Conservation (phyloP, 2,888 invertebrate species). For the Leptinotarsa haldemani region DNA sequence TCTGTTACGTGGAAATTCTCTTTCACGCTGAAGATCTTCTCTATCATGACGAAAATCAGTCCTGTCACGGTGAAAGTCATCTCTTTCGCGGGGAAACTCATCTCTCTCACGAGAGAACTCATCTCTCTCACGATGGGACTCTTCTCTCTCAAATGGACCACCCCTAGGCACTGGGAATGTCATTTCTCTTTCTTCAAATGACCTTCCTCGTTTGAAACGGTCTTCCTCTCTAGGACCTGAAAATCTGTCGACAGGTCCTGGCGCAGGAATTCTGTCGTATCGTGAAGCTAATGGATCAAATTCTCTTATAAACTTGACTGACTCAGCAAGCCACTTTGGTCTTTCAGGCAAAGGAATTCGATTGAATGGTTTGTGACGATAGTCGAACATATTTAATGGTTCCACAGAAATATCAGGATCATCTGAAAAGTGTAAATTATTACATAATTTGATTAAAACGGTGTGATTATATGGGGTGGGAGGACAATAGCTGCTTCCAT, state of each 20-base stretch:
- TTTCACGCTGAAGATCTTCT: constrained; percentile 10
- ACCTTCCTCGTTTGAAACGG: constrained; percentile 22
- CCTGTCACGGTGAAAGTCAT: constrained; percentile 7
- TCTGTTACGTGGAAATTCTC: constrained; percentile 8
- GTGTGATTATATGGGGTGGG: no score
- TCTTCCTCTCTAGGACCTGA: constrained; percentile 20
- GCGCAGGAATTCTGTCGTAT: constrained; percentile 36
- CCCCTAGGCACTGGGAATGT: constrained; percentile 1
- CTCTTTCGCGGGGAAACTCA: not conserved
- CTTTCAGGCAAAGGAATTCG: constrained; percentile 64
- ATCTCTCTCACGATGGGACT: not conserved
- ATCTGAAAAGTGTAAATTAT: constrained; percentile 49
- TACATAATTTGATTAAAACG: no score
- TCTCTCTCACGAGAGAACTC: not conserved
- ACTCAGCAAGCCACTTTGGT: constrained; percentile 61
- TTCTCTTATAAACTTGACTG: constrained; percentile 59
- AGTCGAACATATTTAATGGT: constrained; percentile 77
- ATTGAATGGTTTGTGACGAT: constrained; percentile 72
- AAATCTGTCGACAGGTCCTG: constrained; percentile 29
- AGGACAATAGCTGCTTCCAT: no score
- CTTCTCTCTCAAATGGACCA: constrained; percentile 18
- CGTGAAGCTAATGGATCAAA: constrained; percentile 57
- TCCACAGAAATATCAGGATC: constrained; percentile 69
- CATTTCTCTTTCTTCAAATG: constrained; percentile 23
- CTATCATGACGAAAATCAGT: constrained; percentile 2